These are phyloP conservation scores for Dryomyza anilis DNA, from an alignment of 2,888 invertebrate genomes.

Conservation along the genomic window DNA sequence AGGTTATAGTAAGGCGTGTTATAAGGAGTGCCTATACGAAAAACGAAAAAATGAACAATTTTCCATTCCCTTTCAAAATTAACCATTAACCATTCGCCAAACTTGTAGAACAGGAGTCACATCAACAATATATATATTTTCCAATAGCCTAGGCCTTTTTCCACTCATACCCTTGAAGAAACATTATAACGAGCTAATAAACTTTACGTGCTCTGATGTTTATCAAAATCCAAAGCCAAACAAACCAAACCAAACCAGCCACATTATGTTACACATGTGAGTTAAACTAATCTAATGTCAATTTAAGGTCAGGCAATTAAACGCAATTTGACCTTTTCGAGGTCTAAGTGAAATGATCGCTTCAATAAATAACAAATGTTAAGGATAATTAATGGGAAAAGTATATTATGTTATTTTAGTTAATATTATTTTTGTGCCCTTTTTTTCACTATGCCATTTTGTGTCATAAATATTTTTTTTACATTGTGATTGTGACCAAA, in stretches of 20 bases:
- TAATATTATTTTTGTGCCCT: too few species aligned
- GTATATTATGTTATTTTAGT: too few species aligned
- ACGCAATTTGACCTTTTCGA: neutral
- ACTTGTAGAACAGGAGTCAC: neutral
- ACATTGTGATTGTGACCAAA: too few species aligned
- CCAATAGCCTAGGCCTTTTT: neutral
- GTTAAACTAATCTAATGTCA: conserved; percentile 10
- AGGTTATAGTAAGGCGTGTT: too few species aligned
- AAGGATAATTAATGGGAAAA: too few species aligned
- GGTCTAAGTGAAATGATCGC: too few species aligned
- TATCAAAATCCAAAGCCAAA: conserved; percentile 23
- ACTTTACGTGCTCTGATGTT: conserved; percentile 24
- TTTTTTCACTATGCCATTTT: too few species aligned
- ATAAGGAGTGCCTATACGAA: neutral
- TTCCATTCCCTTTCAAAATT: neutral
- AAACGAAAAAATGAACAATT: neutral
- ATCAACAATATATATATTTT: too few species aligned
- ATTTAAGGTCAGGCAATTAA: conserved; percentile 16
- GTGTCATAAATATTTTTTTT: too few species aligned
- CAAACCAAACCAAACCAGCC: neutral
- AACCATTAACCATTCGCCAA: neutral
- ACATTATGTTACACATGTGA: neutral
- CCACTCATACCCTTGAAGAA: neutral
- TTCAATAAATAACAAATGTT: too few species aligned
- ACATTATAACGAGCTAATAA: neutral